A percentile compares a stretch with the other conserved stretches of the same genome.
phyloP scores from a whole-genome alignment of 2,113 vertebrate genomes.

The Pandion haliaetus region DNA sequence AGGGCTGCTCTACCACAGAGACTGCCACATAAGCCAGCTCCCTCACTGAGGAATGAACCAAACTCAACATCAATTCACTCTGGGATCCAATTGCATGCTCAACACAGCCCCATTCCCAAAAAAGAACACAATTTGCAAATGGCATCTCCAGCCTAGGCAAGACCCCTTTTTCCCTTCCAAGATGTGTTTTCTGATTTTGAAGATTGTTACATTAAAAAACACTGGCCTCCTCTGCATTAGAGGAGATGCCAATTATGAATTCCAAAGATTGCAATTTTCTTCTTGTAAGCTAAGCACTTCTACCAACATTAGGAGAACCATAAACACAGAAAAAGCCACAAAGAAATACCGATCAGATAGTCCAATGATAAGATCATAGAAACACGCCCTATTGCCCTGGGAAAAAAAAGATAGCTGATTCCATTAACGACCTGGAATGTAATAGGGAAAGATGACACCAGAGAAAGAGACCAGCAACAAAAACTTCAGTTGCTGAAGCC shows the following conservation, averaged over 20 bases:
- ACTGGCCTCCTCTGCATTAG: not conserved
- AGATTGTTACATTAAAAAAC: not conserved
- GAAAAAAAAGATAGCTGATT: not conserved
- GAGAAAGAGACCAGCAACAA: not conserved
- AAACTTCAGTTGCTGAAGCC: not conserved
- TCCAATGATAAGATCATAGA: not conserved
- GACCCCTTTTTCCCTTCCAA: not conserved
- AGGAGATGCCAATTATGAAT: not conserved
- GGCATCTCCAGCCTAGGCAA: not conserved
- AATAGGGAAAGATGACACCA: slow-evolving; percentile 26
- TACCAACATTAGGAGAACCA: not conserved
- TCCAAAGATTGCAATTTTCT: not conserved
- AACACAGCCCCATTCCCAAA: not conserved
- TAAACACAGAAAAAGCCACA: not conserved
- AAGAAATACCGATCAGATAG: not conserved
- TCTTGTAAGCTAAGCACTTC: not conserved
- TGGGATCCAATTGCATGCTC: not conserved
- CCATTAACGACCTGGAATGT: not conserved
- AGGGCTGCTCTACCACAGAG: not conserved
- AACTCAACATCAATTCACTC: not conserved
- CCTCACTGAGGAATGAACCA: not conserved
- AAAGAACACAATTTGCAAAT: not conserved
- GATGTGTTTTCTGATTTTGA: not conserved
- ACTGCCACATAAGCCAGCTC: not conserved
- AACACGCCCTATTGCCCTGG: not conserved